These are phyloP conservation scores for Plagiodera versicolora DNA, from an alignment of 2,888 invertebrate species.

Conservation along the genomic window DNA sequence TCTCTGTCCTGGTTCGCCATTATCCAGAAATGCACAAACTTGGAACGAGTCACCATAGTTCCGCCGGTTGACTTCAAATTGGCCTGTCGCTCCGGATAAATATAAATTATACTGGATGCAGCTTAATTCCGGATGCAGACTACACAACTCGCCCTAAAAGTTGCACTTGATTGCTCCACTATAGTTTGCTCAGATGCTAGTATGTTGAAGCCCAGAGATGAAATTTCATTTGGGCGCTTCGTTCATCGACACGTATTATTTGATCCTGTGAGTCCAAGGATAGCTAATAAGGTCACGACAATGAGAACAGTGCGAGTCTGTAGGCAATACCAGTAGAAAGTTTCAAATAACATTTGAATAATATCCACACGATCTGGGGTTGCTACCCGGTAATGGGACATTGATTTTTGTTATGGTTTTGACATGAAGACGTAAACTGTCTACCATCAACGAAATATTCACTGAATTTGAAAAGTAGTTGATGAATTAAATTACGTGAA, in stretches of 20 bases:
- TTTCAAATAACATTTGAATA: no score
- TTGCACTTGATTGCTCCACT: conserved; percentile 13
- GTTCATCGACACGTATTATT: neutral
- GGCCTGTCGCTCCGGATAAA: conserved; percentile 27
- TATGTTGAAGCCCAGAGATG: neutral
- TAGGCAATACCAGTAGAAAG: no score
- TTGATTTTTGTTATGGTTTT: no score
- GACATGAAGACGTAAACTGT: no score
- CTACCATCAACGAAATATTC: no score
- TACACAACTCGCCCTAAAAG: conserved; percentile 11
- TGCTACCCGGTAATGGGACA: no score
- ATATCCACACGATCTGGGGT: no score
- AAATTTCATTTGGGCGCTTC: neutral
- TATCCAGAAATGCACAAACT: conserved; percentile 30
- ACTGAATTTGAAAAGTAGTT: no score
- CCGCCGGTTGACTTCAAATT: conserved; percentile 31
- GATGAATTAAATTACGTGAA: no score
- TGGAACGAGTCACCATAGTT: conserved; percentile 28
- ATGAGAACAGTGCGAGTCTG: no score
- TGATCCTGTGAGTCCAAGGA: neutral
- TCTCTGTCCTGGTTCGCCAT: conserved; percentile 17
- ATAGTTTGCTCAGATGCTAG: neutral
- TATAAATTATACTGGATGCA: conserved; percentile 28
- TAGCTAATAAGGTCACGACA: neutral
- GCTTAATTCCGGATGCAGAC: conserved; percentile 16